Evolutionary conservation across 1,140 invertebrate species (phyloP), one percentile per base, ranked within the genome.

Genomic region (Drosophila navojoa): DNA sequence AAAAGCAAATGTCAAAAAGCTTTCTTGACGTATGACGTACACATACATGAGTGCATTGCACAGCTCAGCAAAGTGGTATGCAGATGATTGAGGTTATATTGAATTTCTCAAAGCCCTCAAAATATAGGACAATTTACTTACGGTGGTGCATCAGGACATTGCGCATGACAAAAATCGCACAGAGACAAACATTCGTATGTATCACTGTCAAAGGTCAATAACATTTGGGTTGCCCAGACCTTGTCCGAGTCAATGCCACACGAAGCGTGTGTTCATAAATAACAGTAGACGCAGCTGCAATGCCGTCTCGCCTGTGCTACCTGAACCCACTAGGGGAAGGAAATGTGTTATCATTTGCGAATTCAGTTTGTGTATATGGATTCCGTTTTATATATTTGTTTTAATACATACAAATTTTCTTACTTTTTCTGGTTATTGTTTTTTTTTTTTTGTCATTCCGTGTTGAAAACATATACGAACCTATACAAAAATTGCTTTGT

Each of bases 121-220:
- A 59, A 71, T 66, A 52, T 86, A 40, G 82, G 78, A 59, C 81
- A 85, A 58, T 40, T 52, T 52, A 27, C 22, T 11, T 16, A 29
- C 35, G 40, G 22, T 19, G 54, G 50, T 53, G 64, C 58, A 71
- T 45, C 76, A 64, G 72, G 69, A 35, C 55, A 76, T 6, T 78
- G 81, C 81, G 81, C 81, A 85, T 78, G 81, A 63, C 71, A 62
- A 42, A 15, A 22, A 5, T 15, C 22, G 32, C 9, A 3, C 42
- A 11, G 27, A 11, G 27, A 60, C 16, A 10, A 38, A 2, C 13
- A 63, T 60, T 32, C 47, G 35, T 54, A 38, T 60, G 40, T 64
- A 74, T 77, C 69, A 71, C 63, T 69, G 79, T 70, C 82, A 82
- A 79, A 79, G 81, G 84, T 86, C 84, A 87, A 87, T 82, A 82